A percentile compares a stretch with the other conserved stretches of the same genome.
These are phyloP conservation scores for Drosophila mauritiana DNA, from an alignment of 1,140 invertebrate species.

Conservation along the genomic window DNA sequence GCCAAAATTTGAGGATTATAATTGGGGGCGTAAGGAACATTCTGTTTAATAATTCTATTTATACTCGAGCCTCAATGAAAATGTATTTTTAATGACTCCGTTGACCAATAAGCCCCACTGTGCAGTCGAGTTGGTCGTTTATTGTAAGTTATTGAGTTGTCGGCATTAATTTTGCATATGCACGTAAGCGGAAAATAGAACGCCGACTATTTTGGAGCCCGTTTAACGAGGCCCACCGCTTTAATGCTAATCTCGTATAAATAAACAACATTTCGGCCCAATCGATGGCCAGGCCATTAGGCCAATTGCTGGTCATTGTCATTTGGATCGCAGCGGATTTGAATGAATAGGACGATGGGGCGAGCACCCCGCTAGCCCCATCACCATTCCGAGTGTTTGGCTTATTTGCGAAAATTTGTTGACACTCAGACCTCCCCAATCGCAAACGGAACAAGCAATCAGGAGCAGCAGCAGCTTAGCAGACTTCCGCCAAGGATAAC, in stretches of 20 bases:
- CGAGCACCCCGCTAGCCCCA: not conserved
- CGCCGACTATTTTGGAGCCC: constrained; percentile 36
- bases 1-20: not conserved
- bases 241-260: constrained; percentile 44
- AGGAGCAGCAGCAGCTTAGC: constrained; percentile 50
- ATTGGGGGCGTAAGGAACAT: too few species aligned
- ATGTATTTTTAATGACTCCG: too few species aligned
- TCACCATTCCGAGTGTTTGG: constrained; percentile 19
- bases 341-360: not conserved
- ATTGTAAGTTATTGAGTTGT: constrained; percentile 60
- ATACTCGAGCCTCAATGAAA: too few species aligned
- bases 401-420: constrained; percentile 66
- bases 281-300: constrained; percentile 31
- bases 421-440: constrained; percentile 44
- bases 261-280: constrained; percentile 48
- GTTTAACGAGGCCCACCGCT: constrained; percentile 43
- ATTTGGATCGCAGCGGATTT: constrained; percentile 15
- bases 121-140: constrained; percentile 33
- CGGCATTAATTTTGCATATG: constrained; percentile 45
- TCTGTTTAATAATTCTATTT: too few species aligned
- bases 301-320: constrained; percentile 34
- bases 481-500: constrained; percentile 51
- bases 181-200: constrained; percentile 28
- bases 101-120: constrained; percentile 23
- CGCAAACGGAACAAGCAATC: constrained; percentile 67